Base-by-base conservation (phyloP, 2,888 invertebrate species). In the Holacanthella duospinosa region DNA sequence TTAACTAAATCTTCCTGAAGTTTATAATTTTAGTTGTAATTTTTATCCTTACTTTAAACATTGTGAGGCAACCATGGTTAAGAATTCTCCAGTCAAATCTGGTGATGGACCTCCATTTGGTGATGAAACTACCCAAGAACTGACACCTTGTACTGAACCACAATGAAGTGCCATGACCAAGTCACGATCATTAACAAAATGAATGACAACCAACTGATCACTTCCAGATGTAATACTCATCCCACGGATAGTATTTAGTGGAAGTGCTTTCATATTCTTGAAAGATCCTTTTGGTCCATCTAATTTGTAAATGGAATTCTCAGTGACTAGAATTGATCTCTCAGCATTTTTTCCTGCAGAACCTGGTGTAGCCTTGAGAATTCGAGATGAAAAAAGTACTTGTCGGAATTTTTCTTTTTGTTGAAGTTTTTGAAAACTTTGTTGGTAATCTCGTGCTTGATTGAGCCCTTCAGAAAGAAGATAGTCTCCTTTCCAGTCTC, bases 141-240 rank as follows among this genome's bases (percentile, higher is more conserved):
- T 71, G 44, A 73, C 73, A 28, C 71, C 71, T 63, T 73, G 69
- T 19, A 73, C 59, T 0, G 70, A 69, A 9, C 73, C 73, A 54
- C 73, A 73, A 59, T 73, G 73, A 19, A 95, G 81, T 0, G 91
- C 88, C 71, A 93, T 82, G 43, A 95, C 90, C 70, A 95, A 82
- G 80, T 96, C 95, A 78, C 94, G 93, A 62, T 90, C 89, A 21
- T 86, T 85, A 59, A 87, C 86, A 57, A 92, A 85, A 78, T 93
- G 93, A 71, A 95, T 82, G 60, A 92, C 86, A 65, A 90, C 83
- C 68, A 96, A 81, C 76, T 94, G 94, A 76, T 93, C 94, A 64
- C 83, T 83, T 2, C 89, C 89, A 29, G 91, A 87, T 75, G 89
- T 90, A 29, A 94, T 84, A 73, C 90, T 67, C 3, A 72, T 57